Conservation (phyloP, 2,888 invertebrate species). For the Polymixis lichenea region DNA sequence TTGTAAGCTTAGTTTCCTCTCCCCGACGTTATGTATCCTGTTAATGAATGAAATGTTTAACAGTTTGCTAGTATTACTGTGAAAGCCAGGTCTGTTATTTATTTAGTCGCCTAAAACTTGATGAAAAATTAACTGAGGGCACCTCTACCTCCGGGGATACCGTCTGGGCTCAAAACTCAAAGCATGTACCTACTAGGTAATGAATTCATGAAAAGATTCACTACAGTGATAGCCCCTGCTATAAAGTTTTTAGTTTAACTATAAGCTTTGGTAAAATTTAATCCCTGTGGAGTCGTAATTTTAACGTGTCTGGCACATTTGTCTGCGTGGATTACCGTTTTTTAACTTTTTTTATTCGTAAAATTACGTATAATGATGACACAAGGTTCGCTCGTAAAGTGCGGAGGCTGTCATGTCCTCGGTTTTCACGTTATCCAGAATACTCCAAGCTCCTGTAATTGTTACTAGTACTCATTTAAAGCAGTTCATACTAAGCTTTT, state of each 20-base stretch:
- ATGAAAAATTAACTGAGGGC: slow-evolving; percentile 62
- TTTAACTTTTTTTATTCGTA: slow-evolving; percentile 9
- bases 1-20: slow-evolving; percentile 74
- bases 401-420: slow-evolving; percentile 1
- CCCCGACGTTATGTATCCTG: slow-evolving; percentile 68
- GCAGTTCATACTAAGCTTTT: slow-evolving; percentile 1
- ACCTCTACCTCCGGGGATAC: slow-evolving; percentile 35
- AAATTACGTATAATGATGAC: slow-evolving; percentile 20
- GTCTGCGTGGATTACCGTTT: slow-evolving; percentile 9
- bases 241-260: slow-evolving; percentile 41
- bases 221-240: slow-evolving; percentile 28
- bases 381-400: slow-evolving; percentile 5
- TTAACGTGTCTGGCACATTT: slow-evolving; percentile 28
- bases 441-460: not conserved
- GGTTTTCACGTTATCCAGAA: not conserved
- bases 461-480: not conserved
- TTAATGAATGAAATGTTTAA: slow-evolving; percentile 68
- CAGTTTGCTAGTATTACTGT: slow-evolving; percentile 63
- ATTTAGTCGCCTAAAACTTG: slow-evolving; percentile 60
- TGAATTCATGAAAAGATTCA: slow-evolving; percentile 59
- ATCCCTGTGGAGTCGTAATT: slow-evolving; percentile 20
- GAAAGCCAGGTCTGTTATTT: slow-evolving; percentile 58
- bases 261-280: slow-evolving; percentile 9
- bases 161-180: slow-evolving; percentile 33
- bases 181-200: slow-evolving; percentile 45